Conservation (phyloP, 1,140 invertebrate genomes). For the Holcopasites calliopsidis region DNA sequence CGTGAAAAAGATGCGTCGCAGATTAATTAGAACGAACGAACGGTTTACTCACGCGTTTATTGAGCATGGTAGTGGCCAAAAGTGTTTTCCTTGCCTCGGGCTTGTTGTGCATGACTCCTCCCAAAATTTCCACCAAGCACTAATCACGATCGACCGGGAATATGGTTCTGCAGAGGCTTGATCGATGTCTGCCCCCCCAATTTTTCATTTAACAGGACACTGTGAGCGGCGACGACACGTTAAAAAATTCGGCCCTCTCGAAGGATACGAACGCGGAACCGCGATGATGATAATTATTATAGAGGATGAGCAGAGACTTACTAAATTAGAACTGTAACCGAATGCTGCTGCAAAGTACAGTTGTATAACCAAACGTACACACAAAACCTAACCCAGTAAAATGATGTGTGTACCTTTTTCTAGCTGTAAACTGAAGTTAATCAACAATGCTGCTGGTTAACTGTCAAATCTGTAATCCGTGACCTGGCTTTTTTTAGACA, state of each 20-base stretch:
- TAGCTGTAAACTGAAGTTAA: conserved; percentile 24
- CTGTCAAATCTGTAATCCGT: conserved; percentile 27
- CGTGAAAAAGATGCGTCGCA: background rate
- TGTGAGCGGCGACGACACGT: background rate
- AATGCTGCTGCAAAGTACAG: conserved; percentile 48
- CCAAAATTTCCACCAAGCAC: conserved; percentile 76
- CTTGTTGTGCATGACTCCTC: conserved; percentile 68
- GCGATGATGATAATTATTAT: conserved; percentile 44
- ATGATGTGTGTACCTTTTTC: conserved; percentile 21
- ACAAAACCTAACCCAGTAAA: conserved; percentile 53
- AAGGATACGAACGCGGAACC: conserved; percentile 41
- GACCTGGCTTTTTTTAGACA: conserved; percentile 25
- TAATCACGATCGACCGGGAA: conserved; percentile 75
- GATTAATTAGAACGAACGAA: background rate
- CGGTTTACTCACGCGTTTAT: conserved; percentile 31
- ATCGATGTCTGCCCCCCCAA: conserved; percentile 74
- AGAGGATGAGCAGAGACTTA: conserved; percentile 50
- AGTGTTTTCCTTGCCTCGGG: conserved; percentile 61
- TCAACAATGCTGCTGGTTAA: conserved; percentile 31
- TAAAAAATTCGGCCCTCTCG: conserved; percentile 24
- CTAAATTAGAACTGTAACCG: conserved; percentile 56
- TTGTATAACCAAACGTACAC: conserved; percentile 61
- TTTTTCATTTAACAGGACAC: conserved; percentile 55
- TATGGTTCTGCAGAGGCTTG: conserved; percentile 72
- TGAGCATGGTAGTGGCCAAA: conserved; percentile 44